These are phyloP conservation scores for Ischnura elegans DNA, from an alignment of 2,888 invertebrate genomes.

Conservation along the genomic window DNA sequence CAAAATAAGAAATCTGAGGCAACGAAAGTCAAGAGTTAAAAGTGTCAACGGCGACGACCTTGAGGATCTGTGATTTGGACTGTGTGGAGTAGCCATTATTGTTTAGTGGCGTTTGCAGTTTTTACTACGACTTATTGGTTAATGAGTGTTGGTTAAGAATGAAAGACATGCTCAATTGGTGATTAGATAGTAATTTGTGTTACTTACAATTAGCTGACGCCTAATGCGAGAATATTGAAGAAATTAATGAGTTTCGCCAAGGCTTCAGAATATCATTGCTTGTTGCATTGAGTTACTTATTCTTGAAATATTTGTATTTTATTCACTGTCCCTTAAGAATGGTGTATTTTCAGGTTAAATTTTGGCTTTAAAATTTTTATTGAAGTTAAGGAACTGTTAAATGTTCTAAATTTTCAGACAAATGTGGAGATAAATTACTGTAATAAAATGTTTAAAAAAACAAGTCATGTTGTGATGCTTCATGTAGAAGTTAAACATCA, in stretches of 20 bases:
- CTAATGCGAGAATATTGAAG: background rate
- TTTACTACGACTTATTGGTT: background rate
- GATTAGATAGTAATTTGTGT: constrained; percentile 3
- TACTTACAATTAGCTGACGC: background rate
- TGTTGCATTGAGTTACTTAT: background rate
- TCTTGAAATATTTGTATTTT: background rate
- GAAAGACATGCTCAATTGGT: background rate
- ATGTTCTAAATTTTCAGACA: background rate
- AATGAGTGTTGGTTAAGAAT: background rate
- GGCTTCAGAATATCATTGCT: background rate
- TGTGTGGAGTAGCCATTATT: constrained; percentile 39
- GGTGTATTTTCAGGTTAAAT: background rate
- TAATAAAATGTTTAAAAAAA: constrained; percentile 20
- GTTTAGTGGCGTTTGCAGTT: constrained; percentile 8
- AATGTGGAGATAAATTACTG: background rate
- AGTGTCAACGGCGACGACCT: background rate
- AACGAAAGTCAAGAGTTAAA: constrained; percentile 68
- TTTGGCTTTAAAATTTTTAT: background rate
- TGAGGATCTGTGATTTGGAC: constrained; percentile 43
- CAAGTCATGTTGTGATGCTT: background rate
- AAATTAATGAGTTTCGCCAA: background rate
- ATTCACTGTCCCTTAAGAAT: background rate
- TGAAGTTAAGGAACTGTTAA: background rate
- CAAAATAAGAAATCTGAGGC: constrained; percentile 84
- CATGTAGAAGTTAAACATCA: background rate